Conservation (phyloP, 2,113 vertebrate genomes). For the Chamaea fasciata region DNA sequence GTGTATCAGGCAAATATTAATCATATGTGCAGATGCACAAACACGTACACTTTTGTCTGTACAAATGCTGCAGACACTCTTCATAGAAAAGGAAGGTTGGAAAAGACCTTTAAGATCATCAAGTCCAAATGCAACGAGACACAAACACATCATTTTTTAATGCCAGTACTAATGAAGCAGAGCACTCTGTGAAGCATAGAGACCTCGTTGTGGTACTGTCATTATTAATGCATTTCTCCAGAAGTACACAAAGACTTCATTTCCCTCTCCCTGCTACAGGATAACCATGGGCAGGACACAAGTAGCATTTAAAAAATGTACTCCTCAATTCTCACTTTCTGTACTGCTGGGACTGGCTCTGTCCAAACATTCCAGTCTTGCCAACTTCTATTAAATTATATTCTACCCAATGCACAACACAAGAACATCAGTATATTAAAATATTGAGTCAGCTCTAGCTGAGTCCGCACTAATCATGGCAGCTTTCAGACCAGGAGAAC, state of each 20-base stretch:
- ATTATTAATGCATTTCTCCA: not conserved
- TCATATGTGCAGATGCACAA: not conserved
- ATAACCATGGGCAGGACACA: not conserved
- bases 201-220: not conserved
- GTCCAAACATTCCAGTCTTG: not conserved
- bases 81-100: not conserved
- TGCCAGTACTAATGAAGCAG: not conserved
- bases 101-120: not conserved
- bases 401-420: not conserved
- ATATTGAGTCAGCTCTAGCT: not conserved
- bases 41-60: not conserved
- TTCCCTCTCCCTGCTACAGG: not conserved
- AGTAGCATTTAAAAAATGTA: not conserved
- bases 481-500: not conserved
- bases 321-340: not conserved
- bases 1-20: not conserved
- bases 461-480: not conserved
- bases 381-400: not conserved
- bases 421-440: slow-evolving; percentile 10
- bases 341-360: not conserved
- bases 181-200: not conserved
- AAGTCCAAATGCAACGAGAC: not conserved
- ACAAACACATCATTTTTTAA: not conserved
- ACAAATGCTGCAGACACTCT: not conserved
- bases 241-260: not conserved